Evolutionary conservation across 2,888 invertebrate genomes (phyloP).

Genomic region (Andrena flavipes): DNA sequence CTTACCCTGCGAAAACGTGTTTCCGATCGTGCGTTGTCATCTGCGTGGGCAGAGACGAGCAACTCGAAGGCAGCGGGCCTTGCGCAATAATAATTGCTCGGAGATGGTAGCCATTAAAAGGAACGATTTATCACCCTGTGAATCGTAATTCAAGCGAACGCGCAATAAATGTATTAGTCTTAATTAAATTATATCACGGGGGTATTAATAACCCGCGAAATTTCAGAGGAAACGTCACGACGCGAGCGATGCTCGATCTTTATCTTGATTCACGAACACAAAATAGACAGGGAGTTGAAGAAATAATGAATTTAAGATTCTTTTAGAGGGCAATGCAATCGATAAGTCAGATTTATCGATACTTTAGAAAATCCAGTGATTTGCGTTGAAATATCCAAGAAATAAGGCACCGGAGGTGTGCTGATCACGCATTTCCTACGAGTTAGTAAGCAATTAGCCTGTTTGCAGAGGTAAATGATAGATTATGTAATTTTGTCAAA

Average conservation of each 20-base stretch:
- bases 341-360: no score
- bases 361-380: no score
- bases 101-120: constrained; percentile 72
- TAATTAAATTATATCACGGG: constrained; percentile 64
- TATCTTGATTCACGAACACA: background rate
- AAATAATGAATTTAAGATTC: background rate
- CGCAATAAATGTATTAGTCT: constrained; percentile 58
- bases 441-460: constrained; percentile 26
- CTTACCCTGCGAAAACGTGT: constrained; percentile 56
- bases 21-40: constrained; percentile 62
- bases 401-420: background rate
- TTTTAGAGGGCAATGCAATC: no score
- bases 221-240: constrained; percentile 22
- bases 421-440: background rate
- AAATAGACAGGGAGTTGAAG: background rate
- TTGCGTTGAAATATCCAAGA: no score
- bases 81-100: constrained; percentile 53
- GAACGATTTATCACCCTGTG: constrained; percentile 73
- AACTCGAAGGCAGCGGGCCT: constrained; percentile 50
- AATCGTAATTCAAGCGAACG: constrained; percentile 63
- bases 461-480: constrained; percentile 47
- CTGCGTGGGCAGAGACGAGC: constrained; percentile 60
- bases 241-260: constrained; percentile 19
- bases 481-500: constrained; percentile 49
- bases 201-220: constrained; percentile 51